Evolutionary conservation across 2,888 invertebrate genomes (phyloP).

Genomic region (Philaethria dido): DNA sequence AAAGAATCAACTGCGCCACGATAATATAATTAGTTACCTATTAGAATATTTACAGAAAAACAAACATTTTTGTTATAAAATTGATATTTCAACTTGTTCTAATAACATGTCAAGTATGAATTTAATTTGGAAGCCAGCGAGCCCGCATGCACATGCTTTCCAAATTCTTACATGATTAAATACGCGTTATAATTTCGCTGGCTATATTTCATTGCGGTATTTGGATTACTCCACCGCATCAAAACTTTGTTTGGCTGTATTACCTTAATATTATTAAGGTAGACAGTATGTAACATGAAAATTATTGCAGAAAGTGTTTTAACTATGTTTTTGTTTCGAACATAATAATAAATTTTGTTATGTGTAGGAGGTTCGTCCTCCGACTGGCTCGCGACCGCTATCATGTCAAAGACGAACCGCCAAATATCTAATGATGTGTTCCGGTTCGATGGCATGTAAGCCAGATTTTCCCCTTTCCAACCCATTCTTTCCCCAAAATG

Average conservation of each 20-base stretch:
- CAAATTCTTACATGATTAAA: conserved; percentile 10
- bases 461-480: too few relatives aligned
- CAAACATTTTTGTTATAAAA: background rate
- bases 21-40: too few relatives aligned
- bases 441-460: too few relatives aligned
- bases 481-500: too few relatives aligned
- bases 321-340: too few relatives aligned
- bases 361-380: too few relatives aligned
- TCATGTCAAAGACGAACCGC: too few relatives aligned
- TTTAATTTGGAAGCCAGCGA: background rate
- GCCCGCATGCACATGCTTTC: background rate
- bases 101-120: conserved; percentile 2
- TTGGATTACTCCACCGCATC: conserved; percentile 14
- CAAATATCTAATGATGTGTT: too few relatives aligned
- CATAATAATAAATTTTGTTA: too few relatives aligned
- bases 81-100: background rate
- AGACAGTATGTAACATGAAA: background rate
- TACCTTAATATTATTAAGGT: background rate
- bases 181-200: conserved; percentile 7
- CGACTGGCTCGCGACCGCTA: too few relatives aligned
- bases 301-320: too few relatives aligned
- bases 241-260: conserved; percentile 14
- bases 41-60: background rate
- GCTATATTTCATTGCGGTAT: conserved; percentile 11
- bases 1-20: too few relatives aligned